Percentiles rank a stretch among this genome's conserved stretches.
Evolutionary conservation across 2,113 vertebrate species (phyloP).

Genomic region (Shinisaurus crocodilurus): DNA sequence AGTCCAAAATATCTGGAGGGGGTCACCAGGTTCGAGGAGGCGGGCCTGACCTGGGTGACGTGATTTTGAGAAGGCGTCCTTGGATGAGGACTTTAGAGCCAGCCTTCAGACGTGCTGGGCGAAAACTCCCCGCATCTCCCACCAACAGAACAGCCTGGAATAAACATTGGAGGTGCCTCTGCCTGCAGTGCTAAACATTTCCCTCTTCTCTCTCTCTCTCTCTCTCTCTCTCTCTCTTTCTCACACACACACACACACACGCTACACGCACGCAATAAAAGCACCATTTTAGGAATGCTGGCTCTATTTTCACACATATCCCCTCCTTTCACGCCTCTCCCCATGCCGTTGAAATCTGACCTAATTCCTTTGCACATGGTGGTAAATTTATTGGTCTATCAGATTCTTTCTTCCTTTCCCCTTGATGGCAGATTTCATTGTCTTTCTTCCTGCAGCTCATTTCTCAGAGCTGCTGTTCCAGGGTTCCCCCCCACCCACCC

Average conservation of each 20-base stretch:
- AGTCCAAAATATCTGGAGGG: too few relatives aligned
- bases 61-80: background rate
- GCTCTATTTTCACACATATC: background rate
- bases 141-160: background rate
- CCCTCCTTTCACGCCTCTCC: conserved; percentile 41
- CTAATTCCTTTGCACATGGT: conserved; percentile 85
- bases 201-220: background rate
- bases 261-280: background rate
- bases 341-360: conserved; percentile 82
- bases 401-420: conserved; percentile 80
- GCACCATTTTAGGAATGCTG: conserved; percentile 5
- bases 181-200: background rate
- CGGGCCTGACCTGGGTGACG: too few relatives aligned
- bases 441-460: conserved; percentile 79
- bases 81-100: too few relatives aligned
- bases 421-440: conserved; percentile 86
- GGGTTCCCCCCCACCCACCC: conserved; percentile 7
- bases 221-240: too few relatives aligned
- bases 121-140: background rate
- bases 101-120: too few relatives aligned
- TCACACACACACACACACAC: background rate
- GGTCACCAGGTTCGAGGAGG: too few relatives aligned
- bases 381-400: conserved; percentile 89
- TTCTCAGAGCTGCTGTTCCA: conserved; percentile 75
- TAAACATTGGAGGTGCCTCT: background rate